Percentiles rank a stretch among this genome's conserved stretches.
Conservation (phyloP, 2,888 invertebrate genomes). For the Drosophila glabriapex region DNA sequence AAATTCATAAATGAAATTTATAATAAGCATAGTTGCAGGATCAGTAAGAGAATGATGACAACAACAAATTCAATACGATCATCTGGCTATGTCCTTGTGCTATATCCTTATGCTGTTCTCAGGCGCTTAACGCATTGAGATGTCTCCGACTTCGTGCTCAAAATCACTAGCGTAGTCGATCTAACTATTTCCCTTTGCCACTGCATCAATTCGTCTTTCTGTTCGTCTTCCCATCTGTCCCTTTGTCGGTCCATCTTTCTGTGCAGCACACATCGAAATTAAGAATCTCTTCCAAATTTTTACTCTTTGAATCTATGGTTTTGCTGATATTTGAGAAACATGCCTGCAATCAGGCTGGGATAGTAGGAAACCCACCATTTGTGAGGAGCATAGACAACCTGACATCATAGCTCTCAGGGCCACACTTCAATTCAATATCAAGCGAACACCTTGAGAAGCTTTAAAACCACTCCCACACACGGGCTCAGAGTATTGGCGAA, state of each 20-base stretch:
- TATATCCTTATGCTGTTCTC: background rate
- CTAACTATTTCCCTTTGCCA: background rate
- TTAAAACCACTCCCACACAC: background rate
- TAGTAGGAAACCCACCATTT: fast-evolving
- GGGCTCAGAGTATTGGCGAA: background rate
- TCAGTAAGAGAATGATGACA: background rate
- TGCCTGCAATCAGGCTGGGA: too few species aligned
- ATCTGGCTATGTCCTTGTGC: background rate
- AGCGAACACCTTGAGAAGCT: background rate
- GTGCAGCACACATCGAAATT: background rate
- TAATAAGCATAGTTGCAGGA: too few species aligned
- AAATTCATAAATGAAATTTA: too few species aligned
- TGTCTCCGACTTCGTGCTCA: background rate
- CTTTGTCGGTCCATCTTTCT: background rate
- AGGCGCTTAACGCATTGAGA: background rate
- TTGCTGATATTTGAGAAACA: background rate
- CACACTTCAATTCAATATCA: background rate
- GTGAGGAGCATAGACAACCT: background rate
- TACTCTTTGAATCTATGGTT: fast-evolving
- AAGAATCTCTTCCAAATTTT: background rate
- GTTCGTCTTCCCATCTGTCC: fast-evolving
- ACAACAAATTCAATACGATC: background rate
- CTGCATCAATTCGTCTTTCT: too few species aligned
- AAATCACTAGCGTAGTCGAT: background rate
- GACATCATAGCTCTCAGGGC: background rate